Evolutionary conservation across 2,113 vertebrate genomes (phyloP).

Genomic region (Orycteropus afer): DNA sequence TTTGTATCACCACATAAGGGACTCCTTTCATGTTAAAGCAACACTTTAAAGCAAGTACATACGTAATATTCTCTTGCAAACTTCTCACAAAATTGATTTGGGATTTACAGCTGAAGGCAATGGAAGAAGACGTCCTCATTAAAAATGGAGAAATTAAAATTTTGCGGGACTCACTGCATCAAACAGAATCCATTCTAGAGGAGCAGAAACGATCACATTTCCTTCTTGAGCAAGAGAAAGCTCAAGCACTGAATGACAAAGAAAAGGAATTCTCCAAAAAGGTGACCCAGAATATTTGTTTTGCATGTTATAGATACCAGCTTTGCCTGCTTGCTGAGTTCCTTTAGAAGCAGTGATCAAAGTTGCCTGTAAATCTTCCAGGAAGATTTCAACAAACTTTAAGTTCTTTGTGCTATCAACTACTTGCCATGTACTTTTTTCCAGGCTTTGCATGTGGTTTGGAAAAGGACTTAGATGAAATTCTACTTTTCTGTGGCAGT

Average conservation of each 20-base stretch:
- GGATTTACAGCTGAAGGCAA: slow-evolving; percentile 90
- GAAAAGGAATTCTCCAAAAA: slow-evolving; percentile 95
- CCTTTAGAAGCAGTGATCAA: background rate
- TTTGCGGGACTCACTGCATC: slow-evolving; percentile 92
- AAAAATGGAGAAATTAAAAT: slow-evolving; percentile 97
- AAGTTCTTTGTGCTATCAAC: background rate
- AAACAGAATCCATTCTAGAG: slow-evolving; percentile 89
- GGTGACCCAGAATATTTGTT: slow-evolving; percentile 84
- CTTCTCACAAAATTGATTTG: slow-evolving; percentile 58
- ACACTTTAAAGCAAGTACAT: background rate
- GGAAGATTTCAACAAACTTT: background rate
- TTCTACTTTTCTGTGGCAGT: background rate
- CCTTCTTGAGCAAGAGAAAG: slow-evolving; percentile 88
- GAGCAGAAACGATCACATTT: slow-evolving; percentile 89
- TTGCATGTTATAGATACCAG: background rate
- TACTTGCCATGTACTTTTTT: background rate
- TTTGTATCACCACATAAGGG: background rate
- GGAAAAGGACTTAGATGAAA: slow-evolving; percentile 16
- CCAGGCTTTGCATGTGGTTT: background rate
- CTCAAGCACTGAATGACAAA: slow-evolving; percentile 88
- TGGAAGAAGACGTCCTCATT: slow-evolving; percentile 92
- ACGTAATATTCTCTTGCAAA: background rate
- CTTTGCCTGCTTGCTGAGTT: background rate
- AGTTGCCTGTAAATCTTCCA: background rate
- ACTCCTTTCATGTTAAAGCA: background rate